Conservation (phyloP, 1,140 invertebrate genomes). For the Diorhabda sublineata region DNA sequence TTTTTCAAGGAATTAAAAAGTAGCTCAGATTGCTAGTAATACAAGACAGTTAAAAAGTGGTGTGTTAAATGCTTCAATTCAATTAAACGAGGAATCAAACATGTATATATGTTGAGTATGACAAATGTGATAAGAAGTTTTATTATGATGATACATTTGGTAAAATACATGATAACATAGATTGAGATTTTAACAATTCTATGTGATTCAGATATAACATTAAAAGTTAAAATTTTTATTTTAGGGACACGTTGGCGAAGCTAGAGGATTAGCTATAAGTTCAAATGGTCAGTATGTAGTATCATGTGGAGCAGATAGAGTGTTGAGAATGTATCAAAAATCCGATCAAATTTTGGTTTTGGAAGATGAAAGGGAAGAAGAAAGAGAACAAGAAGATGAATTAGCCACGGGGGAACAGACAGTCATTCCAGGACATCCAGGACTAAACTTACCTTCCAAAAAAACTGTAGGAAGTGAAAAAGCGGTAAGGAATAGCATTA, state of each 20-base stretch:
- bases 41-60: too few relatives aligned
- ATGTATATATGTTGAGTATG: too few relatives aligned
- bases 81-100: too few relatives aligned
- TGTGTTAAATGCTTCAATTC: too few relatives aligned
- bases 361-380: constrained; percentile 85
- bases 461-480: constrained; percentile 90
- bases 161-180: too few relatives aligned
- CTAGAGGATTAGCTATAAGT: constrained; percentile 71
- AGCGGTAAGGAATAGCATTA: constrained; percentile 47
- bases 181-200: too few relatives aligned
- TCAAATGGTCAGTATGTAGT: constrained; percentile 76
- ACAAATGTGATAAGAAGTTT: too few relatives aligned
- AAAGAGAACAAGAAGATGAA: constrained; percentile 69
- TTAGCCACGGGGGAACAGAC: constrained; percentile 67
- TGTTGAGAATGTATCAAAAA: constrained; percentile 81
- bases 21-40: too few relatives aligned
- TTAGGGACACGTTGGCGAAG: constrained; percentile 75
- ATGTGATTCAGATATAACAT: too few relatives aligned
- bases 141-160: too few relatives aligned
- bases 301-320: constrained; percentile 84
- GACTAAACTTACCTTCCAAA: constrained; percentile 76
- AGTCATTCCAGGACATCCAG: constrained; percentile 63
- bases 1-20: too few relatives aligned
- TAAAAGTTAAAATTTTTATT: constrained; percentile 21
- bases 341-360: constrained; percentile 87